phyloP scores from a whole-genome alignment of 2,888 invertebrate genomes.

The Anoncus sp. region DNA sequence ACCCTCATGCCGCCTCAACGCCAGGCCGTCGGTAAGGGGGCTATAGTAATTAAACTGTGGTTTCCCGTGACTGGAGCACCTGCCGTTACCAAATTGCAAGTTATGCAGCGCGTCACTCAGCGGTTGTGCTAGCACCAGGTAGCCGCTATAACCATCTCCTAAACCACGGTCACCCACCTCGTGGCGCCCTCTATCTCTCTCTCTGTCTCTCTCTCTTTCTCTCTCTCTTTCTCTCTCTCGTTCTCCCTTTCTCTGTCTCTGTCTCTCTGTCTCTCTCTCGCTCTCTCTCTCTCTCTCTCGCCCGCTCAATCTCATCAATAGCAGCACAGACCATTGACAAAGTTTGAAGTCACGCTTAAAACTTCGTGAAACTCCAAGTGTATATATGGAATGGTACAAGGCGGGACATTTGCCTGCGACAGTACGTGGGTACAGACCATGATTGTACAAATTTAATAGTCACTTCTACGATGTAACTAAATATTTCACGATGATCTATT shows the following conservation, averaged over 20 bases:
- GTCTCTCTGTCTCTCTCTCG: constrained; percentile 31
- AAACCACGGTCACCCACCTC: constrained; percentile 38
- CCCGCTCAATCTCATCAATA: constrained; percentile 33
- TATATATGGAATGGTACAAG: neutral
- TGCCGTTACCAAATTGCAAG: constrained; percentile 80
- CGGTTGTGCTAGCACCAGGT: constrained; percentile 61
- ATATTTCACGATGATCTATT: neutral
- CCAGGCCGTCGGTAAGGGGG: constrained; percentile 54
- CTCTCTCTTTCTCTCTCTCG: constrained; percentile 19
- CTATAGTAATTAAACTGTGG: constrained; percentile 81
- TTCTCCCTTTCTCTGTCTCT: constrained; percentile 23
- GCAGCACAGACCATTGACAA: constrained; percentile 40
- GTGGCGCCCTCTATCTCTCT: constrained; percentile 28
- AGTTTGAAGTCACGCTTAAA: constrained; percentile 60
- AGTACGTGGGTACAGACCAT: neutral
- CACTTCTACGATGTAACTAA: neutral
- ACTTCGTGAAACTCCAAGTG: constrained; percentile 36
- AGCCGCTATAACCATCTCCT: constrained; percentile 41
- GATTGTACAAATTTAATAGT: constrained; percentile 9
- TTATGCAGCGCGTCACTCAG: constrained; percentile 79
- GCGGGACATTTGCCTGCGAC: neutral
- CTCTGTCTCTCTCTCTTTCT: constrained; percentile 22
- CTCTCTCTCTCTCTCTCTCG: constrained; percentile 17
- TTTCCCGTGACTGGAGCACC: constrained; percentile 80
- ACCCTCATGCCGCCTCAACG: neutral